A percentile compares a stretch with the other conserved stretches of the same genome.
These are phyloP conservation scores for Drosophila bocqueti DNA, from an alignment of 1,140 invertebrate species.

Conservation along the genomic window DNA sequence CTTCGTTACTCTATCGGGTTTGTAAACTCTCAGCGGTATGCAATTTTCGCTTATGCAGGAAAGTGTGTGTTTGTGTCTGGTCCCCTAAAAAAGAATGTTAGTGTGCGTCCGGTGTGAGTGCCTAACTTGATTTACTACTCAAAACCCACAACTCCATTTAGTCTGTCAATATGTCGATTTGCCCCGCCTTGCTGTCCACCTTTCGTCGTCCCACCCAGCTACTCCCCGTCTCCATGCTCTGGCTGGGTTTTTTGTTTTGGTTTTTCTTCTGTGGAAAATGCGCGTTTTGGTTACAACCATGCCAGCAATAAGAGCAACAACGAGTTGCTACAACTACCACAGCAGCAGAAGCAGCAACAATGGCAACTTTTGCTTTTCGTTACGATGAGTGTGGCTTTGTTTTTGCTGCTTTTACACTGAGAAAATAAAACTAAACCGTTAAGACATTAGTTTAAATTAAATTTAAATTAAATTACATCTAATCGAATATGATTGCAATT, in stretches of 20 bases:
- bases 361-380: slow-evolving; percentile 65
- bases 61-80: slow-evolving; percentile 33
- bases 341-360: slow-evolving; percentile 21
- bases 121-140: slow-evolving; percentile 84
- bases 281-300: slow-evolving; percentile 76
- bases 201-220: slow-evolving; percentile 32
- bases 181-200: slow-evolving; percentile 65
- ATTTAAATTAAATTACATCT: too few relatives aligned
- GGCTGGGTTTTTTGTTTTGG: slow-evolving; percentile 19
- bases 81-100: slow-evolving; percentile 5
- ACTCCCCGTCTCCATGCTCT: background rate
- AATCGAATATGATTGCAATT: background rate
- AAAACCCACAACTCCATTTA: slow-evolving; percentile 84
- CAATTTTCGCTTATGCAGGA: slow-evolving; percentile 75
- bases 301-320: slow-evolving; percentile 50
- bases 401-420: slow-evolving; percentile 20
- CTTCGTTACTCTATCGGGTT: slow-evolving; percentile 18
- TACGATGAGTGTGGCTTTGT: slow-evolving; percentile 39
- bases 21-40: slow-evolving; percentile 67
- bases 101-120: slow-evolving; percentile 58
- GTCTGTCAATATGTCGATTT: slow-evolving; percentile 84
- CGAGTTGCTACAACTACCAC: slow-evolving; percentile 32
- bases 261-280: slow-evolving; percentile 63
- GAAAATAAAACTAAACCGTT: background rate
- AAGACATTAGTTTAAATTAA: background rate